Percentiles rank a stretch among this genome's conserved stretches.
Evolutionary conservation across 2,888 invertebrate species (phyloP).

Genomic region (Meliscaeva auricollis): DNA sequence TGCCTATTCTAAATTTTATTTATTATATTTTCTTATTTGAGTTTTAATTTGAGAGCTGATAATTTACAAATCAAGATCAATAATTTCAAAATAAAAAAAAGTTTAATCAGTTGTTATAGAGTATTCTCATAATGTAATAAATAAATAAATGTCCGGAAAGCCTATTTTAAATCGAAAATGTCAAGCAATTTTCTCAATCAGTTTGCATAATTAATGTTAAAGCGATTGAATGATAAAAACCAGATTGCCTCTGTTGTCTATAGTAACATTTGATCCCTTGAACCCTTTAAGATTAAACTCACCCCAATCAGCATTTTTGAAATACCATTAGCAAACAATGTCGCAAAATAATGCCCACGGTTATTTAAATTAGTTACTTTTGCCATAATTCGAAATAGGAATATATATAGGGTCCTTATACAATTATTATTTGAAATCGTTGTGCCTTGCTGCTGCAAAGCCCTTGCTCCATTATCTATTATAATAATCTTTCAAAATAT

Average conservation of each 20-base stretch:
- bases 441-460: background rate
- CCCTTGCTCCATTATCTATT: background rate
- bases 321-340: background rate
- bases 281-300: background rate
- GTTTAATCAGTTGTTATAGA: background rate
- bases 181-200: background rate
- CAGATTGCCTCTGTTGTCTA: background rate
- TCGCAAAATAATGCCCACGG: background rate
- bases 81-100: background rate
- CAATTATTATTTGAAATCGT: background rate
- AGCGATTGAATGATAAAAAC: background rate
- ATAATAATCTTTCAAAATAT: conserved; percentile 7
- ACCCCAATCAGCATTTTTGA: background rate
- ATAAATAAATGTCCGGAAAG: background rate
- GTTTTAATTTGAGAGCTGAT: no score
- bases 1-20: no score
- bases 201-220: conserved; percentile 16
- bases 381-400: background rate
- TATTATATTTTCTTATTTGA: no score
- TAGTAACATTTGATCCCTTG: conserved; percentile 19
- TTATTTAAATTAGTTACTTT: conserved; percentile 15
- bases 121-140: background rate
- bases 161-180: background rate
- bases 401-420: background rate
- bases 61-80: no score